phyloP scores from a whole-genome alignment of 2,888 invertebrate species.

The Sepioteuthis lessoniana region DNA sequence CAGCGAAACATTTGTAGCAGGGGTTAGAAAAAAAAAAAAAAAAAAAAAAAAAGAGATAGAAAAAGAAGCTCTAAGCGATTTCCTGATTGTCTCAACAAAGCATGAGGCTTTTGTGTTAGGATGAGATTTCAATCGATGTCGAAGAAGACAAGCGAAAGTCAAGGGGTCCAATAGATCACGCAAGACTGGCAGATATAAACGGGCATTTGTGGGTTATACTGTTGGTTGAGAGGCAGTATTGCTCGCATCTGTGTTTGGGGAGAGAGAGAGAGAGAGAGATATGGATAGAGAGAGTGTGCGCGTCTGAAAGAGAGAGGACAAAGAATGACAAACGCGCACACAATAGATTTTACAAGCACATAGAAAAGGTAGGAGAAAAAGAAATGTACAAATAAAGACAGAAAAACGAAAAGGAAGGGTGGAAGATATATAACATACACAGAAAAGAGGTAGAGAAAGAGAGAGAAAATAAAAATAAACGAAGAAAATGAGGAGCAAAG shows the following conservation, averaged over 20 bases:
- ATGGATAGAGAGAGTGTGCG: not conserved
- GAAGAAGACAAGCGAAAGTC: not conserved
- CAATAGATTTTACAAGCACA: too few relatives aligned
- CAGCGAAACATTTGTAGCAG: not conserved
- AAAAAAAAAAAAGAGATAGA: too few relatives aligned
- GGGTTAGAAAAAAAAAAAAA: not conserved
- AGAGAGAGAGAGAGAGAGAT: not conserved
- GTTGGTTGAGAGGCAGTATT: not conserved
- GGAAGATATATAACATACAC: too few relatives aligned
- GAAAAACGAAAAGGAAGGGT: too few relatives aligned
- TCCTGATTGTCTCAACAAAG: too few relatives aligned
- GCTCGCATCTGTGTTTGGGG: not conserved
- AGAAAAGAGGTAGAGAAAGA: too few relatives aligned
- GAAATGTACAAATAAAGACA: too few relatives aligned
- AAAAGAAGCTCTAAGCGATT: not conserved
- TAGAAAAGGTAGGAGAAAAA: too few relatives aligned
- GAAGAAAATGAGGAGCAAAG: too few relatives aligned
- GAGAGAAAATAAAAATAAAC: too few relatives aligned
- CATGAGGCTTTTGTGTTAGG: not conserved
- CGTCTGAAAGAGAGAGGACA: too few relatives aligned
- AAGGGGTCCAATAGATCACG: constrained; percentile 8
- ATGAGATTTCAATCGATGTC: not conserved
- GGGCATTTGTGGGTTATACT: not conserved
- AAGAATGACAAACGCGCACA: too few relatives aligned
- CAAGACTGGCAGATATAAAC: not conserved